phyloP scores from a whole-genome alignment of 2,113 vertebrate genomes.

The Deroptyus accipitrinus region DNA sequence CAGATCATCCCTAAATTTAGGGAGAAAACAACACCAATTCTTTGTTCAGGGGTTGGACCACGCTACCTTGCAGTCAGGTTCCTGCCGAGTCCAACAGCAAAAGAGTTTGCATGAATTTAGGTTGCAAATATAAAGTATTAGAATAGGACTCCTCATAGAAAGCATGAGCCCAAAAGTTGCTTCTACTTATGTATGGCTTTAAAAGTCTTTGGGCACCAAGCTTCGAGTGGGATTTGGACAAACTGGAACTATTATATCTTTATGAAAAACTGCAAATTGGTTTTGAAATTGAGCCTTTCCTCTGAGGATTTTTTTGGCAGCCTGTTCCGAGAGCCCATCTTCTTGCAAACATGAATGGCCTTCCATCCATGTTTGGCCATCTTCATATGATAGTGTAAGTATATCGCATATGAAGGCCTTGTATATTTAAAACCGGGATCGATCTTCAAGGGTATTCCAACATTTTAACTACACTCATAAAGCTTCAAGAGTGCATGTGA shows the following conservation, averaged over 20 bases:
- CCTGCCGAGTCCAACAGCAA: background rate
- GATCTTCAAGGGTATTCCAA: background rate
- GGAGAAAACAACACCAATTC: background rate
- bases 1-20: background rate
- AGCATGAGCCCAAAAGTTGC: background rate
- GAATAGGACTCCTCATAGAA: background rate
- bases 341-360: background rate
- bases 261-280: background rate
- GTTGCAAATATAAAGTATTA: background rate
- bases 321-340: background rate
- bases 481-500: background rate
- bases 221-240: background rate
- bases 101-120: background rate
- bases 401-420: background rate
- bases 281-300: slow-evolving; percentile 19
- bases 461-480: background rate
- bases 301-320: background rate
- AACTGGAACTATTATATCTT: background rate
- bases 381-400: background rate
- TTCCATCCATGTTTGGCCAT: background rate
- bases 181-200: background rate
- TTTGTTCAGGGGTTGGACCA: background rate
- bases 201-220: background rate
- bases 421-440: background rate
- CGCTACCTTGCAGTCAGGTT: background rate